These are phyloP conservation scores for Homarus americanus DNA, from an alignment of 1,140 invertebrate genomes.

Conservation along the genomic window DNA sequence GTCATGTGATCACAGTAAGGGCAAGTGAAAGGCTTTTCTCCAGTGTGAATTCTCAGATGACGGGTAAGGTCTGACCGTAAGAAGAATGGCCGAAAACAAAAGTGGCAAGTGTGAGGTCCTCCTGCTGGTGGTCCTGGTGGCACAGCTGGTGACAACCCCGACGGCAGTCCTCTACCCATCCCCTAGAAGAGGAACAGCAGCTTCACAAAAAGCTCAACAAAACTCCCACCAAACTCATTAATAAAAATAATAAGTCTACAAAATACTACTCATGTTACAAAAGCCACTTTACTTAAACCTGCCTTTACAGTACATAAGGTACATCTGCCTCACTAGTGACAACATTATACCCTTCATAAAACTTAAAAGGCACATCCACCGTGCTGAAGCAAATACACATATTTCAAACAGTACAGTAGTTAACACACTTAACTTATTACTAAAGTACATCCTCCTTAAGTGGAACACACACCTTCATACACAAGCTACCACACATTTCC, in stretches of 20 bases:
- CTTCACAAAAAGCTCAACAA: slow-evolving; percentile 31
- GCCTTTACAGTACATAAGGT: too few relatives aligned
- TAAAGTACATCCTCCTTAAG: too few relatives aligned
- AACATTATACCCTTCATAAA: too few relatives aligned
- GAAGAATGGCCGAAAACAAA: slow-evolving; percentile 57
- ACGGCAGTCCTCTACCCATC: slow-evolving; percentile 14
- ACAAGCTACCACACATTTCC: too few relatives aligned
- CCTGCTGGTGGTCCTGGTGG: not conserved
- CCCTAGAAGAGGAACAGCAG: slow-evolving; percentile 68
- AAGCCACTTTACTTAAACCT: not conserved
- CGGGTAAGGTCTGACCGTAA: slow-evolving; percentile 60
- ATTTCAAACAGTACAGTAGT: too few relatives aligned
- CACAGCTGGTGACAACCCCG: slow-evolving; percentile 11
- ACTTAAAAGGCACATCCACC: too few relatives aligned
- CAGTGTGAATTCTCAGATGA: slow-evolving; percentile 61
- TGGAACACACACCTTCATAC: too few relatives aligned
- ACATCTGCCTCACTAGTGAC: too few relatives aligned
- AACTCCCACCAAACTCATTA: not conserved
- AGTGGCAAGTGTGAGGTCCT: slow-evolving; percentile 53
- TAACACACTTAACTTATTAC: too few relatives aligned
- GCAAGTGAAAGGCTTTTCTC: slow-evolving; percentile 60
- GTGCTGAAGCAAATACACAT: too few relatives aligned
- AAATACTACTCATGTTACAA: slow-evolving; percentile 7
- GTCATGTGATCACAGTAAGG: slow-evolving; percentile 58
- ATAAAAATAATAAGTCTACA: not conserved